Base-by-base conservation (phyloP, 2,113 vertebrate genomes). In the Cranoglanis bouderius region DNA sequence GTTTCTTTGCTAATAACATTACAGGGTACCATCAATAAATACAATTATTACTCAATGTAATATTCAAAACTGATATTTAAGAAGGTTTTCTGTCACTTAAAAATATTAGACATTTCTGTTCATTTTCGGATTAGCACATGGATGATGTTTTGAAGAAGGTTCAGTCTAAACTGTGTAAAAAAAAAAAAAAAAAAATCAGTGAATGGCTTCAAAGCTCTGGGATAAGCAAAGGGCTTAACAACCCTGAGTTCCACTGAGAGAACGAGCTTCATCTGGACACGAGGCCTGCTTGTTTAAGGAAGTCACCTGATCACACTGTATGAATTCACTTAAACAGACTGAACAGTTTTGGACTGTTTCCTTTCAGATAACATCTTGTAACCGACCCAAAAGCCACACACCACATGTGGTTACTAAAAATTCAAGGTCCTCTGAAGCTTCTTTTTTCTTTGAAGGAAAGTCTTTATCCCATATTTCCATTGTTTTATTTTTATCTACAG, bases 141-240 rank as follows among this genome's bases (percentile, higher is more conserved):
- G 83, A 91, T 63, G 72, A 88, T 92, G 90, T 84, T 88, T 92
- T 93, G 90, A 86, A 93, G 93, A 85, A 82, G 89, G 87, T 70
- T 89, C 90, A 92, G 85, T 67, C 90, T 90, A 32, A 53, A 80
- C 29, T 53, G 51, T 90, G 85, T 91, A 89, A 93, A 92, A 92
- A 93, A 89, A 93, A 90, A 89, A 84, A n/a, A 92, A 89, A 86
- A 91, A 88, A 92, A 91, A 91, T 92, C 90, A 92, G 86, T 78
- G 86, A 84, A 88, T 91, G 86, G 87, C 85, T 92, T 89, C 24
- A 26, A 86, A 87, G 51, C 93, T 92, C 40, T 72, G 92, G 90
- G 91, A 93, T 90, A 93, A 75, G 63, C 90, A 91, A 88, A 89
- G 90, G 90, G n/a, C 86, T 87, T 88, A 78, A 91, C 82, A 90